Conservation (phyloP, 2,888 invertebrate species). For the Coecobrya sp. region DNA sequence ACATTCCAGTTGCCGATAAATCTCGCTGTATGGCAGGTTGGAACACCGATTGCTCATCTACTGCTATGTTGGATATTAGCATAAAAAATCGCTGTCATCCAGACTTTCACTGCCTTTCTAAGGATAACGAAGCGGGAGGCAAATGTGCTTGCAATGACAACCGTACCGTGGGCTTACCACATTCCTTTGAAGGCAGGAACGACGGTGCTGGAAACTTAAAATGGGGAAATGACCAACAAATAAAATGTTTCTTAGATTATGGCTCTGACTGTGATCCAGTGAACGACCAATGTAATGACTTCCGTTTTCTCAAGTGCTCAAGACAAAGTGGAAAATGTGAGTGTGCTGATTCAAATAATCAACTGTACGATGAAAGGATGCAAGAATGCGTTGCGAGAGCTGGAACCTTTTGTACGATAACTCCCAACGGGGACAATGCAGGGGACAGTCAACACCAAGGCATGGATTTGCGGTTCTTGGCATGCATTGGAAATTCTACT, state of each 20-base stretch:
- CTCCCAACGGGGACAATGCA: neutral
- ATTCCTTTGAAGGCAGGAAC: constrained; percentile 22
- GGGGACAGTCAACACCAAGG: neutral
- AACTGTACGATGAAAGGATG: constrained; percentile 58
- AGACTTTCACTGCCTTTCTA: constrained; percentile 63
- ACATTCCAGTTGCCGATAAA: constrained; percentile 46
- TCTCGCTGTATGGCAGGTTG: constrained; percentile 67
- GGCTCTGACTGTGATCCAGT: constrained; percentile 55
- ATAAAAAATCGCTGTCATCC: constrained; percentile 66
- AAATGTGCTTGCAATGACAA: constrained; percentile 57
- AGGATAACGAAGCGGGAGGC: neutral
- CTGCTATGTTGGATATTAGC: constrained; percentile 34
- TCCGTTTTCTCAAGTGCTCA: constrained; percentile 76
- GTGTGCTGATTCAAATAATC: constrained; percentile 56
- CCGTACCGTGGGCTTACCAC: constrained; percentile 35
- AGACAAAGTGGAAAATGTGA: constrained; percentile 56
- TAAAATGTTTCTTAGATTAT: constrained; percentile 67
- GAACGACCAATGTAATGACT: constrained; percentile 63
- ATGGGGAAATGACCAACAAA: constrained; percentile 21
- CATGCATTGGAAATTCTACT: constrained; percentile 70
- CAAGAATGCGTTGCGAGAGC: constrained; percentile 69
- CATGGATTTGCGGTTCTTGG: constrained; percentile 8
- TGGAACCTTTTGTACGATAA: constrained; percentile 41
- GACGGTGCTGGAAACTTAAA: neutral
- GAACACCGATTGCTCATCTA: constrained; percentile 34